Percentiles rank a stretch among this genome's conserved stretches.
phyloP scores from a whole-genome alignment of 2,113 vertebrate species.

The Physeter macrocephalus region DNA sequence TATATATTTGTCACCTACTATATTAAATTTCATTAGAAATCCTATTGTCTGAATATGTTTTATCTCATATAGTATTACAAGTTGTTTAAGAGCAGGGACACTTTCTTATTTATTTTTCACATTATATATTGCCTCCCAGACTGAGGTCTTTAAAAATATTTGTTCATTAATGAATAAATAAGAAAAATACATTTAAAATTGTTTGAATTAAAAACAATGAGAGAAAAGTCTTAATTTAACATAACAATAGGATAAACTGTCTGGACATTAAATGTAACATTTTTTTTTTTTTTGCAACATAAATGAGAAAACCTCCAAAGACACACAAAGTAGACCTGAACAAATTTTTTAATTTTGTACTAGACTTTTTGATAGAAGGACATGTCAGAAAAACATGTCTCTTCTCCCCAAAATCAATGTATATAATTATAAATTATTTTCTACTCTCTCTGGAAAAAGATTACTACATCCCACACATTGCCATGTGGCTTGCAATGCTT shows the following conservation, averaged over 20 bases:
- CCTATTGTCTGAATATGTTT: not conserved
- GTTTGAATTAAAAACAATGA: not conserved
- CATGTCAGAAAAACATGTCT: not conserved
- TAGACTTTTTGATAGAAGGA: not conserved
- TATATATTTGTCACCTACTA: not conserved
- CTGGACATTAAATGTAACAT: not conserved
- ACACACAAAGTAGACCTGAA: not conserved
- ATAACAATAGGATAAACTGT: not conserved
- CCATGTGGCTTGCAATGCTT: not conserved
- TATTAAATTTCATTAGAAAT: not conserved
- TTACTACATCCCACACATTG: not conserved
- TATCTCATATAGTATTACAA: not conserved
- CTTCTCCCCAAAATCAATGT: not conserved
- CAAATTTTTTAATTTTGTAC: not conserved
- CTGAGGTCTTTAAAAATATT: not conserved
- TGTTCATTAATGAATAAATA: not conserved
- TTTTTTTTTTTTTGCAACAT: not conserved
- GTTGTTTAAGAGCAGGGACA: not conserved
- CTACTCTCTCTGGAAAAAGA: not conserved
- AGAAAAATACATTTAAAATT: not conserved
- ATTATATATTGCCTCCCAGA: not conserved
- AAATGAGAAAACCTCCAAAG: not conserved
- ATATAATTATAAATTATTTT: not conserved
- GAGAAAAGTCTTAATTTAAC: not conserved
- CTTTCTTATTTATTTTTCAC: not conserved